Base-by-base conservation (phyloP, 2,797 vertebrate species). In the Crax fasciolata region DNA sequence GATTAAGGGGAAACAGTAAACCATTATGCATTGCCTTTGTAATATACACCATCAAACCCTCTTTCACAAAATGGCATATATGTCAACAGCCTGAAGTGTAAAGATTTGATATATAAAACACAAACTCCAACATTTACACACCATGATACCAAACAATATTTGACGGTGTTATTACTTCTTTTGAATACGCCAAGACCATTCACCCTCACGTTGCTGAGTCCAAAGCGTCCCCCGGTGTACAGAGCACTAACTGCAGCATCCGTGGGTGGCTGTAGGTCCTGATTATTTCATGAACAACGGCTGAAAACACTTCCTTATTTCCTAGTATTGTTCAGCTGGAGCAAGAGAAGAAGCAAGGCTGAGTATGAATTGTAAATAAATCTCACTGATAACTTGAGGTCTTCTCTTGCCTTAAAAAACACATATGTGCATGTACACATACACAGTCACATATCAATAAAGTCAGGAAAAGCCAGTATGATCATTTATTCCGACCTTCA, bases 161-260 rank as follows among this genome's bases (percentile, higher is more conserved):
- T 27, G 41, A 75, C 39, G 38, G 16, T 20, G 12, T 49, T 54
- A 24, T 43, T 75, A 25, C 28, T 55, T 79, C 43, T 75, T 54
- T 51, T 21, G 43, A 41, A 48, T 43, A 51, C 1, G 7, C 17
- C 27, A 38, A 75, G 44, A 30, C 2, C 49, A 28, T 14, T 65
- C 18, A 76, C 2, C 4, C 7, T 21, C 17, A 9, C 2, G 3
- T 12, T 48, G 44, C 49, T 51, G 30, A 17, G 24, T 19, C 30
- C 41, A 20, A 57, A 57, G 28, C 65, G 2, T 70, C 35, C 18
- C 18, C 35, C 0, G 0, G 14, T 1, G 0, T 6, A 41, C 20
- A 49, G 41, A 79, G 32, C 41, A 61, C 15, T 71, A 59, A 63
- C 32, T 2, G 1, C 19, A 27, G 23, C 3, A 1, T 21, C 24